phyloP scores from a whole-genome alignment of 2,113 vertebrate species.

The Halcyon senegalensis region DNA sequence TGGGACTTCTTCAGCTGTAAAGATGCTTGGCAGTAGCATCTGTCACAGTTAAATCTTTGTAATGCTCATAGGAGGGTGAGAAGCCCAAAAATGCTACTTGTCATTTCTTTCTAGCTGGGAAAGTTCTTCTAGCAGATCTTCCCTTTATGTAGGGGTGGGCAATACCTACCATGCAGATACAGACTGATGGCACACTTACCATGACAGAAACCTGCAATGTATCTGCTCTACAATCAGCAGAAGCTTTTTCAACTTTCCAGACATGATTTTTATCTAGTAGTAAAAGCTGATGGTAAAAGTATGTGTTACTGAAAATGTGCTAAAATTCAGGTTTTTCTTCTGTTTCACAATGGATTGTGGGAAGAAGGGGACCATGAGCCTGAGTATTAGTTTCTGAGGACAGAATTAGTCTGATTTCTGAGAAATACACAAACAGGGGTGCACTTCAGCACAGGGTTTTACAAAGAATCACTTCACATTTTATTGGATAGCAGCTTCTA shows the following conservation, averaged over 20 bases:
- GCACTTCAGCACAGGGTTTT: neutral
- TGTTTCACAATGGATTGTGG: neutral
- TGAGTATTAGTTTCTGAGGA: neutral
- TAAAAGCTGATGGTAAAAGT: neutral
- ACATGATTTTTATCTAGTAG: no score
- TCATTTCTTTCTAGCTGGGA: neutral
- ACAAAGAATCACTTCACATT: neutral
- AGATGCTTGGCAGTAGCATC: neutral
- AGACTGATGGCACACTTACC: neutral
- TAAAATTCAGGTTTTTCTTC: neutral
- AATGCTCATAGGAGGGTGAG: fast-evolving
- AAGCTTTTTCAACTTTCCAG: neutral
- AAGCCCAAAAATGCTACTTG: neutral
- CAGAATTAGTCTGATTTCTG: neutral
- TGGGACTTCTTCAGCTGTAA: neutral
- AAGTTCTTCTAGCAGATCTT: neutral
- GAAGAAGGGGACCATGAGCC: neutral
- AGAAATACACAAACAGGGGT: neutral
- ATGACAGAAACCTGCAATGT: neutral
- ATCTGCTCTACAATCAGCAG: neutral
- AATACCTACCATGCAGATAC: neutral
- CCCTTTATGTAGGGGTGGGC: neutral
- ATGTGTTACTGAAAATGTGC: neutral
- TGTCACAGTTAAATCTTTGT: neutral
- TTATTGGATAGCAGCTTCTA: neutral